phyloP scores from a whole-genome alignment of 2,797 vertebrate species.

The Enteromius trimaculatus region DNA sequence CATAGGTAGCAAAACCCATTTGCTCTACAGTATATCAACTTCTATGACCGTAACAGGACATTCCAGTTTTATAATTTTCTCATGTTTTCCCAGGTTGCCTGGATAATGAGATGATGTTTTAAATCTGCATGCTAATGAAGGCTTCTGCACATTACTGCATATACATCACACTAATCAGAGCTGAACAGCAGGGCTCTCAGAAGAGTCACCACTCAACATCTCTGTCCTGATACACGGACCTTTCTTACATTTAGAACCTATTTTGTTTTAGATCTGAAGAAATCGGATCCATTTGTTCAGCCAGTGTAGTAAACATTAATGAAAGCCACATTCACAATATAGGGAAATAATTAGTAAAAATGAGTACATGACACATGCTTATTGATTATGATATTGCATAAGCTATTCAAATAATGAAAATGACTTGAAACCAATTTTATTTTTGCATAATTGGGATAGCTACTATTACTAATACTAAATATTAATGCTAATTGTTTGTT shows the following conservation, averaged over 20 bases:
- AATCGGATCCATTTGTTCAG: neutral
- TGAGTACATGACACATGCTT: neutral
- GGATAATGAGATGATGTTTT: constrained; percentile 20
- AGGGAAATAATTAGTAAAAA: too few relatives aligned
- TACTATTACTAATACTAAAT: neutral
- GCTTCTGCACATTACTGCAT: constrained; percentile 6
- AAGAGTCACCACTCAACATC: neutral
- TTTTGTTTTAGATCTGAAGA: neutral
- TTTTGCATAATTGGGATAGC: neutral
- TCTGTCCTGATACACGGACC: neutral
- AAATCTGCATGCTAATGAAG: constrained; percentile 19
- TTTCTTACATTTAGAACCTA: neutral
- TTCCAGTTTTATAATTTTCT: neutral
- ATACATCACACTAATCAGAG: constrained; percentile 19
- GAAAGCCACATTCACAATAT: neutral
- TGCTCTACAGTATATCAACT: neutral
- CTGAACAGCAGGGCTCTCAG: constrained; percentile 11
- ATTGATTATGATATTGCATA: neutral
- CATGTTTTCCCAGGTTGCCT: neutral
- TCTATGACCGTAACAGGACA: neutral
- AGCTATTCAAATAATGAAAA: neutral
- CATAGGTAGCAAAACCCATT: neutral
- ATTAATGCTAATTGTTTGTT: too few relatives aligned
- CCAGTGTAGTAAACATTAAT: neutral
- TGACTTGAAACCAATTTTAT: neutral